Percentiles rank a stretch among this genome's conserved stretches.
Evolutionary conservation across 2,113 vertebrate genomes (phyloP).

Genomic region (Tragelaphus buxtoni): DNA sequence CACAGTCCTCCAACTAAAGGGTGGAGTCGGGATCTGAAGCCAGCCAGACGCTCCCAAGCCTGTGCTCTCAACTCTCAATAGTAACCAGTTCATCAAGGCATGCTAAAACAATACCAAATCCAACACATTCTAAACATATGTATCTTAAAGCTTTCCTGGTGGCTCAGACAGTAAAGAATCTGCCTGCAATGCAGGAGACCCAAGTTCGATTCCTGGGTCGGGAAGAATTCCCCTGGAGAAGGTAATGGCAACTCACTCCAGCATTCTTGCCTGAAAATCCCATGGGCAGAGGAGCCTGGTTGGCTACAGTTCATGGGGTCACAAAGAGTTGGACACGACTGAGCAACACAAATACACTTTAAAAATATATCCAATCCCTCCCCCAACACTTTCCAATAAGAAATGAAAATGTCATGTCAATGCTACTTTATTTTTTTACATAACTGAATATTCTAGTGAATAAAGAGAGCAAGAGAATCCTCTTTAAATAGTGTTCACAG

Average conservation of each 20-base stretch:
- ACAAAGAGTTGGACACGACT: not conserved
- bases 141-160: not conserved
- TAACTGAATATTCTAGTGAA: not conserved
- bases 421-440: slow-evolving; percentile 48
- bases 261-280: not conserved
- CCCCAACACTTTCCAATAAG: not conserved
- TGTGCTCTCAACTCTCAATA: not conserved
- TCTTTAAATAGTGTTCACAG: not conserved
- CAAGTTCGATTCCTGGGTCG: fast-evolving
- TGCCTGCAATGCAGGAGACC: not conserved
- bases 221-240: not conserved
- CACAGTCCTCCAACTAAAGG: not conserved
- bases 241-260: not conserved
- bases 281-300: not conserved
- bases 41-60: not conserved
- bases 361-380: not conserved
- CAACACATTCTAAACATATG: not conserved
- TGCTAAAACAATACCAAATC: not conserved
- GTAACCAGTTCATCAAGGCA: not conserved
- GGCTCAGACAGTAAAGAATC: not conserved
- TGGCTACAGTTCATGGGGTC: not conserved
- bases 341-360: not conserved
- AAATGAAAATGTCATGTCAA: not conserved
- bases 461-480: not conserved
- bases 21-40: not conserved